Evolutionary conservation across 2,888 invertebrate genomes (phyloP).

Genomic region (Bedellia somnulentella): DNA sequence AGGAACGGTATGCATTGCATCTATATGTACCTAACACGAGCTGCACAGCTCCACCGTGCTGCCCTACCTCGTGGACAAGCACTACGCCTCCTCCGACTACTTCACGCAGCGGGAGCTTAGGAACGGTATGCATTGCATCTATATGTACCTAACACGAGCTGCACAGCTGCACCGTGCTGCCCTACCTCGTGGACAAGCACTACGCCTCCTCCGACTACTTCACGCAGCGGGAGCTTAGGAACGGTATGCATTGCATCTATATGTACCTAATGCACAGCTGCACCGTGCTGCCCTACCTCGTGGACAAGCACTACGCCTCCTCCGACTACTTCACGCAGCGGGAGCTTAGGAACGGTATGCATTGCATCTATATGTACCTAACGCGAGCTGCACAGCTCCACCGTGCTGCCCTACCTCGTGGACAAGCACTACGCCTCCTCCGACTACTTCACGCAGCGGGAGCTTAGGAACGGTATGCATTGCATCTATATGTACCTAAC

Average conservation of each 20-base stretch:
- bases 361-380: too few species aligned
- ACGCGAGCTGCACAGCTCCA: conserved; percentile 73
- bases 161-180: conserved; percentile 87
- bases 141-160: conserved; percentile 56
- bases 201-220: conserved; percentile 75
- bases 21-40: conserved; percentile 43
- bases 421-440: conserved; percentile 68
- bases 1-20: conserved; percentile 38
- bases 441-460: conserved; percentile 19
- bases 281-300: conserved; percentile 90
- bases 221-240: conserved; percentile 73
- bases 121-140: conserved; percentile 27
- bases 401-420: conserved; percentile 80
- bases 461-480: conserved; percentile 10
- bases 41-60: conserved; percentile 87
- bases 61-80: conserved; percentile 86
- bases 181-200: conserved; percentile 86
- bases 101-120: conserved; percentile 77
- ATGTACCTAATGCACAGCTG: conserved; percentile 69
- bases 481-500: too few species aligned
- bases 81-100: conserved; percentile 75
- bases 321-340: conserved; percentile 80
- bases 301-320: conserved; percentile 79
- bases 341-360: conserved; percentile 60
- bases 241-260: conserved; percentile 25